These are phyloP conservation scores for Epinephelus moara DNA, from an alignment of 2,113 vertebrate species.

Conservation along the genomic window DNA sequence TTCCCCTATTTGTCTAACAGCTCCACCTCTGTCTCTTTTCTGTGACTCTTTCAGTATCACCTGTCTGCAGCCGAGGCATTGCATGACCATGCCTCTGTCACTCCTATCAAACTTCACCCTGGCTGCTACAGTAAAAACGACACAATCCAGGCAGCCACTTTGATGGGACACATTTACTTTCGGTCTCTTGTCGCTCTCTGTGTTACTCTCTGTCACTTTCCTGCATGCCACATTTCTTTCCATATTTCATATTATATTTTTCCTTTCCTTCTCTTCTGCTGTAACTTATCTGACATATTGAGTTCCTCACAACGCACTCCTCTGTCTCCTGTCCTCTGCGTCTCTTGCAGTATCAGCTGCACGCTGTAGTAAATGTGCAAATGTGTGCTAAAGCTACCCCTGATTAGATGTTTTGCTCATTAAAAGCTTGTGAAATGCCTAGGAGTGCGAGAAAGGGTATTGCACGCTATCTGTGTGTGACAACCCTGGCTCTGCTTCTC, in stretches of 20 bases:
- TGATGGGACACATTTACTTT: conserved; percentile 4
- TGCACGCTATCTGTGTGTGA: neutral
- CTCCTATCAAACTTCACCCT: conserved; percentile 8
- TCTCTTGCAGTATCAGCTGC: conserved; percentile 24
- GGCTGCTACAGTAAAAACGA: neutral
- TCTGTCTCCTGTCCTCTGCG: conserved; percentile 4
- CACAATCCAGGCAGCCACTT: conserved; percentile 10
- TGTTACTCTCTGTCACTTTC: neutral
- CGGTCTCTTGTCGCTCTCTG: neutral
- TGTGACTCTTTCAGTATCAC: neutral
- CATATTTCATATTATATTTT: neutral
- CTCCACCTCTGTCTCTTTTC: neutral
- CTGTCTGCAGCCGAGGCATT: neutral
- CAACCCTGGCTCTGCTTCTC: conserved; percentile 4
- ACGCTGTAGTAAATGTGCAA: conserved; percentile 19
- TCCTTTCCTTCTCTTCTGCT: neutral
- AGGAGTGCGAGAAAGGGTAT: conserved; percentile 1
- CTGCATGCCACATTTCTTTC: neutral
- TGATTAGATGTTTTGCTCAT: conserved; percentile 61
- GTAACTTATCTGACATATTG: conserved; percentile 36
- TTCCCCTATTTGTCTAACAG: neutral
- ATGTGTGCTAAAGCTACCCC: conserved; percentile 23
- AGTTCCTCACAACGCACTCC: neutral
- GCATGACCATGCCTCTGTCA: conserved; percentile 4
- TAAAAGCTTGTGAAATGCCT: conserved; percentile 36